Evolutionary conservation across 2,888 invertebrate genomes (phyloP).

Genomic region (Eupeodes luniger): DNA sequence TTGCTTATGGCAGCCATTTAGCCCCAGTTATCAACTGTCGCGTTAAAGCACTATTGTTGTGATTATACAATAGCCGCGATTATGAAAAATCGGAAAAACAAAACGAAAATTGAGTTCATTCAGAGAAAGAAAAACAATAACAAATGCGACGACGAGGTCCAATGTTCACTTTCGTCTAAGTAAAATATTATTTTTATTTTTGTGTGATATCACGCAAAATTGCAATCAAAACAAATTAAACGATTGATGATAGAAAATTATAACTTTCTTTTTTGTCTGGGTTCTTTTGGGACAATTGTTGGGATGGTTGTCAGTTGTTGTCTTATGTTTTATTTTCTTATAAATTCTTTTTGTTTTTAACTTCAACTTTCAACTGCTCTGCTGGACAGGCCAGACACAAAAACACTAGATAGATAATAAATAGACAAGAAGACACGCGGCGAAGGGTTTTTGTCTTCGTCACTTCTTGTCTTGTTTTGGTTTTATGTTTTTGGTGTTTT

Average conservation of each 20-base stretch:
- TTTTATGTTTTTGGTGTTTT: neutral
- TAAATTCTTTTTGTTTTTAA: slow-evolving; percentile 28
- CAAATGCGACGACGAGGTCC: slow-evolving; percentile 43
- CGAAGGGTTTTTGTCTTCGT: slow-evolving; percentile 31
- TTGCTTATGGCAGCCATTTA: slow-evolving; percentile 78
- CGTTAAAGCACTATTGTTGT: slow-evolving; percentile 61
- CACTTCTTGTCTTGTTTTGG: slow-evolving; percentile 42
- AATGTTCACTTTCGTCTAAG: slow-evolving; percentile 61
- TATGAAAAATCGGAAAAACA: slow-evolving; percentile 62
- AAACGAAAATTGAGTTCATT: slow-evolving; percentile 72
- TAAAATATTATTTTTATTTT: neutral
- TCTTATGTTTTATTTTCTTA: neutral
- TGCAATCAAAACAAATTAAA: slow-evolving; percentile 47
- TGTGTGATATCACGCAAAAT: slow-evolving; percentile 25
- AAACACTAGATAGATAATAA: slow-evolving; percentile 32
- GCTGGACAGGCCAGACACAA: slow-evolving; percentile 30
- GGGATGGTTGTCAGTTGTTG: slow-evolving; percentile 36
- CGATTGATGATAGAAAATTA: slow-evolving; percentile 18
- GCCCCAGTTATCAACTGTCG: slow-evolving; percentile 35
- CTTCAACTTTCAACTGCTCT: slow-evolving; percentile 23
- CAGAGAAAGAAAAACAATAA: slow-evolving; percentile 40
- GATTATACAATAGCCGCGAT: slow-evolving; percentile 67
- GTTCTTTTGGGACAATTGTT: neutral
- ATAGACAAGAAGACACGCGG: slow-evolving; percentile 36
- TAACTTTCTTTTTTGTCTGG: neutral